Evolutionary conservation across 2,888 invertebrate species (phyloP).

Genomic region (Epistrophella euchroma): DNA sequence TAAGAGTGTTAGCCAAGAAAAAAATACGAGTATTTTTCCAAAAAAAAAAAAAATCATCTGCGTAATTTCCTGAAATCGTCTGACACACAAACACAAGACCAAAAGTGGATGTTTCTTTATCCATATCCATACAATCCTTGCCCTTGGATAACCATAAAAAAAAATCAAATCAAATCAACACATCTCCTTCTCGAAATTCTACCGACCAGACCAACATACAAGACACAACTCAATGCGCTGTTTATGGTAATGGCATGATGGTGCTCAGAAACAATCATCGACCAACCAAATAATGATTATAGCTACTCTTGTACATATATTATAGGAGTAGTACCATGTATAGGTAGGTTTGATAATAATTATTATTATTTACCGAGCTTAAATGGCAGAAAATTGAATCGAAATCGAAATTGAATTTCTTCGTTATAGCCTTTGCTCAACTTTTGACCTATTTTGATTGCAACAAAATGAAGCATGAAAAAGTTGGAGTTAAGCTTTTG

Average conservation of each 20-base stretch:
- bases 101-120: not conserved
- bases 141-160: not conserved
- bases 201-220: not conserved
- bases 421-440: slow-evolving; percentile 20
- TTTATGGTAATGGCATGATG: slow-evolving; percentile 15
- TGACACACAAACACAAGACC: not conserved
- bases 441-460: slow-evolving; percentile 67
- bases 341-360: slow-evolving; percentile 13
- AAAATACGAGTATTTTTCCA: not conserved
- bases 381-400: slow-evolving; percentile 73
- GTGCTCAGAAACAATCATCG: slow-evolving; percentile 63
- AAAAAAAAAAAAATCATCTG: not conserved
- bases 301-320: not conserved
- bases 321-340: not conserved
- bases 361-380: slow-evolving; percentile 71
- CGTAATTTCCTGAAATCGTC: not conserved
- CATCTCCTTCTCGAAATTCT: not conserved
- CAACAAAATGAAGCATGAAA: slow-evolving; percentile 67
- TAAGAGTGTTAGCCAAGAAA: not conserved
- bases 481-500: slow-evolving; percentile 55
- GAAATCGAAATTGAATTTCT: slow-evolving; percentile 65
- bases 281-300: slow-evolving; percentile 18
- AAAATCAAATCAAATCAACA: not conserved
- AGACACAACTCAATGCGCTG: slow-evolving; percentile 5
- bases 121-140: not conserved